These are phyloP conservation scores for Protodeltote pygarga DNA, from an alignment of 2,888 invertebrate species.

Conservation along the genomic window DNA sequence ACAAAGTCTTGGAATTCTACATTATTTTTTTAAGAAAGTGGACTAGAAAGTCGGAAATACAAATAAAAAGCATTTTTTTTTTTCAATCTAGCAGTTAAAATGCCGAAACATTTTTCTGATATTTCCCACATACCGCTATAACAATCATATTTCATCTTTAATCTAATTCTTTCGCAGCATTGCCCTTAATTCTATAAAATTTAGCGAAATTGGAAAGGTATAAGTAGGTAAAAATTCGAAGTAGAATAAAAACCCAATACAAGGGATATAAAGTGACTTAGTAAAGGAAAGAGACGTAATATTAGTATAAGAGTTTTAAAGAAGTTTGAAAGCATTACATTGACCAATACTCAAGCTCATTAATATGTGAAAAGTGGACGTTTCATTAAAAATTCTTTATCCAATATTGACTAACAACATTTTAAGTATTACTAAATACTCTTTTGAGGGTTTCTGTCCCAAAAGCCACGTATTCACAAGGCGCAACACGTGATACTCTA, in stretches of 20 bases:
- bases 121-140: too few relatives aligned
- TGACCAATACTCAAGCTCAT: constrained; percentile 34
- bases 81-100: too few relatives aligned
- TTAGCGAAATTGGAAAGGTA: constrained; percentile 22
- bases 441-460: too few relatives aligned
- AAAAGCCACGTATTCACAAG: too few relatives aligned
- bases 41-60: too few relatives aligned
- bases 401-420: too few relatives aligned
- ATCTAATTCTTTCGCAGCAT: constrained; percentile 43
- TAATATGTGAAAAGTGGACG: constrained; percentile 34
- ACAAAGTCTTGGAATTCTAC: too few relatives aligned
- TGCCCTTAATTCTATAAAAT: constrained; percentile 17
- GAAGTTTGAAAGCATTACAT: constrained; percentile 25
- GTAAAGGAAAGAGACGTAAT: constrained; percentile 7
- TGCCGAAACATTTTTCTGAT: too few relatives aligned
- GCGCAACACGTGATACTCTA: too few relatives aligned
- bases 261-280: constrained; percentile 9
- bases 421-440: too few relatives aligned
- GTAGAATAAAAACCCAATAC: constrained; percentile 17
- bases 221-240: constrained; percentile 7
- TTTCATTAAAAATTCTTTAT: background rate
- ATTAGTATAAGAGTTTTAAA: constrained; percentile 4
- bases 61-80: too few relatives aligned
- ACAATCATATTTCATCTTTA: background rate
- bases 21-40: too few relatives aligned